phyloP scores from a whole-genome alignment of 2,888 invertebrate species.

The Archips xylosteana region DNA sequence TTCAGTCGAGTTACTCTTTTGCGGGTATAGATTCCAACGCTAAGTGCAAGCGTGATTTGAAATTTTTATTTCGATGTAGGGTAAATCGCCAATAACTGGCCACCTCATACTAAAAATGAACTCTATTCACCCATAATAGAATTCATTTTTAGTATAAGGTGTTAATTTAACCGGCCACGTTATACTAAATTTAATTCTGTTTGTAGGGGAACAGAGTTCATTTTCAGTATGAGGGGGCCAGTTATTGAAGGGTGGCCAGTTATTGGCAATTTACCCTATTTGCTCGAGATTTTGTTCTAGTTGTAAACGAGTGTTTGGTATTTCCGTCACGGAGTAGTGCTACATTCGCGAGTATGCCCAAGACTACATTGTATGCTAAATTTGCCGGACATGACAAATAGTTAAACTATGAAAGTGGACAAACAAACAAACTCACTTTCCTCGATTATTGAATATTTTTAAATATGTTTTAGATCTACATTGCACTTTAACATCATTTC shows the following conservation, averaged over 20 bases:
- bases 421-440: slow-evolving; percentile 21
- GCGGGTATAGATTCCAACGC: neutral
- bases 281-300: neutral
- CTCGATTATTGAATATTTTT: neutral
- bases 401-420: slow-evolving; percentile 27
- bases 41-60: neutral
- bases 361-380: slow-evolving; percentile 27
- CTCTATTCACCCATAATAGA: too few relatives aligned
- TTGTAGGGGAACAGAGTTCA: too few relatives aligned
- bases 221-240: too few relatives aligned
- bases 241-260: too few relatives aligned
- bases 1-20: too few relatives aligned
- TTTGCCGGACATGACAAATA: slow-evolving; percentile 14
- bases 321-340: neutral
- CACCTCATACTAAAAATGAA: too few relatives aligned
- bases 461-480: neutral
- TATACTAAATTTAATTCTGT: too few relatives aligned
- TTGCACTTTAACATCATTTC: too few relatives aligned
- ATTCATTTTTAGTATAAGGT: too few relatives aligned
- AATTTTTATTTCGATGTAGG: neutral
- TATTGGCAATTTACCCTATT: neutral
- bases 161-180: too few relatives aligned
- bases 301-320: neutral
- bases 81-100: too few relatives aligned
- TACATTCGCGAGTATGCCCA: neutral